phyloP scores from a whole-genome alignment of 2,797 vertebrate species.

The Toxotes lorentzi region DNA sequence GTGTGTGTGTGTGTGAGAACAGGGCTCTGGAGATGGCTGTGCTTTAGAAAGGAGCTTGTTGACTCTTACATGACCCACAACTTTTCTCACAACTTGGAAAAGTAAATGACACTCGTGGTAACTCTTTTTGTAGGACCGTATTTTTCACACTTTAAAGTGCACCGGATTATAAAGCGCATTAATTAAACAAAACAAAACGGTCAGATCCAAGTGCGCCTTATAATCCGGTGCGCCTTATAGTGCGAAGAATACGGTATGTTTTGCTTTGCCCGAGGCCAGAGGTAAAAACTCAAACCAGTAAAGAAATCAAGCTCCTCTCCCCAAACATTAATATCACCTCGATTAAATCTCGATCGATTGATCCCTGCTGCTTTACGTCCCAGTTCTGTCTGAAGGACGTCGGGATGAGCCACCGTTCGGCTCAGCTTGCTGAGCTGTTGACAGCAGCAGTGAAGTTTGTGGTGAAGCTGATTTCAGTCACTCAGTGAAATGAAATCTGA shows the following conservation, averaged over 20 bases:
- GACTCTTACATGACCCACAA: too few species aligned
- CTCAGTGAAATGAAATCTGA: conserved; percentile 33
- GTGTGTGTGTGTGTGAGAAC: background rate
- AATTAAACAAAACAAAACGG: too few species aligned
- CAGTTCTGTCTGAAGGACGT: background rate
- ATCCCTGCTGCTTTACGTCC: background rate
- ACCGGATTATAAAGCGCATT: too few species aligned
- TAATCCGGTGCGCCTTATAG: too few species aligned
- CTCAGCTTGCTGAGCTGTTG: too few species aligned
- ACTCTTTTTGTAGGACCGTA: too few species aligned
- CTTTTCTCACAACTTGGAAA: too few species aligned
- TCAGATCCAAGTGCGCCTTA: too few species aligned
- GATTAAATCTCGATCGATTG: background rate
- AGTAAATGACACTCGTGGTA: too few species aligned
- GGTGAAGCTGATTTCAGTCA: conserved; percentile 2
- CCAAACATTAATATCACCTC: background rate
- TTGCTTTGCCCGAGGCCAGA: background rate
- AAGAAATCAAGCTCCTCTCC: background rate
- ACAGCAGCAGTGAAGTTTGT: background rate
- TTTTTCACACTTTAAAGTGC: too few species aligned
- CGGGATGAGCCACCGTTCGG: too few species aligned
- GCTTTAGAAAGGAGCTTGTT: background rate
- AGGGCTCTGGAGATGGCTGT: background rate
- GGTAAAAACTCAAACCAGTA: background rate
- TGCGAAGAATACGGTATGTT: too few species aligned